A percentile compares a stretch with the other conserved stretches of the same genome.
These are phyloP conservation scores for Leptopilina boulardi DNA, from an alignment of 1,140 invertebrate genomes.

Conservation along the genomic window DNA sequence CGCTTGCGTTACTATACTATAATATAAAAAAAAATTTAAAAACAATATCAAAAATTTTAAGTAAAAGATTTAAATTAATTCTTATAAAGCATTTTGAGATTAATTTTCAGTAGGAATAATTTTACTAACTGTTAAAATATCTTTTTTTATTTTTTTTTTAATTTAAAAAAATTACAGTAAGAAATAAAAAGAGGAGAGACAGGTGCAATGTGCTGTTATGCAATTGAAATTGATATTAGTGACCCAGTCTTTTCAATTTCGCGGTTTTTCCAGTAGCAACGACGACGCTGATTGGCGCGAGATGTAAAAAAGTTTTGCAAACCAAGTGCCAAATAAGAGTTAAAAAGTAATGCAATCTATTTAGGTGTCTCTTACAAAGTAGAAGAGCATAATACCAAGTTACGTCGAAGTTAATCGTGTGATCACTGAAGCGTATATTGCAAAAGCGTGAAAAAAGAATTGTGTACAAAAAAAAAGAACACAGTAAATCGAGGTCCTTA, in stretches of 20 bases:
- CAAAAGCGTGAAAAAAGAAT: not conserved
- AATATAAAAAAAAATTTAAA: no score
- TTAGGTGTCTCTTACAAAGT: conserved; percentile 16
- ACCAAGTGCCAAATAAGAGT: not conserved
- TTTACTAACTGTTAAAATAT: no score
- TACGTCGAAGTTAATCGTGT: not conserved
- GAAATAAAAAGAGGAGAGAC: conserved; percentile 1
- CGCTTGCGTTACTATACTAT: no score
- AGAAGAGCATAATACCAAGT: not conserved
- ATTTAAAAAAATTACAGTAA: not conserved
- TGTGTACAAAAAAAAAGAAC: not conserved
- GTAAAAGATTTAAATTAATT: no score
- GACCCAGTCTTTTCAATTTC: conserved; percentile 1
- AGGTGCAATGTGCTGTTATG: not conserved
- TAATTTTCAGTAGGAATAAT: no score
- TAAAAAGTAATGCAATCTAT: not conserved
- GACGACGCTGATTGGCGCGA: not conserved
- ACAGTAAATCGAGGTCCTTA: not conserved
- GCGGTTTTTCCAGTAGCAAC: conserved; percentile 10
- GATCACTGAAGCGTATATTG: not conserved
- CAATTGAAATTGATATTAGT: conserved; percentile 4
- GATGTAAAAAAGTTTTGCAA: not conserved
- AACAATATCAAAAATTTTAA: no score
- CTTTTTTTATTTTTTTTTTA: no score
- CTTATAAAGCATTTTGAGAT: no score